Percentiles rank a stretch among this genome's conserved stretches.
Conservation (phyloP, 2,888 invertebrate genomes). For the Cephonodes hylas region DNA sequence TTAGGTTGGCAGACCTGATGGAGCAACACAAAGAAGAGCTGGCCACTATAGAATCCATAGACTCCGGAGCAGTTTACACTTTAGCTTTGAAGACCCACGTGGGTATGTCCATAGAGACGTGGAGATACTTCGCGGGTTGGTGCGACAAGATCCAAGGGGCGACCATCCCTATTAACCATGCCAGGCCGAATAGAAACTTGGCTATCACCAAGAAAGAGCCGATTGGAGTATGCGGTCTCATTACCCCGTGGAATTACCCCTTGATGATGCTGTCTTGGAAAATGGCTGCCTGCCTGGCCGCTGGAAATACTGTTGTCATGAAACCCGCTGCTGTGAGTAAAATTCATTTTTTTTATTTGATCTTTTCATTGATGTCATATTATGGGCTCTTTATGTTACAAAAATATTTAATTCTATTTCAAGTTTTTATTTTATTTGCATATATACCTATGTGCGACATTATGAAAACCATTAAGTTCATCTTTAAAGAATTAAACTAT, state of each 20-base stretch:
- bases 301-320: slow-evolving; percentile 97
- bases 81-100: slow-evolving; percentile 97
- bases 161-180: slow-evolving; percentile 95
- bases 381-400: too few species aligned
- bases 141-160: slow-evolving; percentile 95
- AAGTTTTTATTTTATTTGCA: too few species aligned
- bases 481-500: too few species aligned
- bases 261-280: slow-evolving; percentile 99
- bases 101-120: slow-evolving; percentile 98
- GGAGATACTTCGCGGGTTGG: slow-evolving; percentile 98
- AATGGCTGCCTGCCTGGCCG: slow-evolving; percentile 98
- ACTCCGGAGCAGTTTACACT: slow-evolving; percentile 98
- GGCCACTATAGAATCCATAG: slow-evolving; percentile 95
- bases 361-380: too few species aligned
- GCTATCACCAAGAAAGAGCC: slow-evolving; percentile 95
- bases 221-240: slow-evolving; percentile 94
- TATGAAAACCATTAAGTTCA: too few species aligned
- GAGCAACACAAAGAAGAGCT: slow-evolving; percentile 96
- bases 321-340: slow-evolving; percentile 92
- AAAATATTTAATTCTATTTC: too few species aligned
- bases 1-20: slow-evolving; percentile 95
- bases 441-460: too few species aligned
- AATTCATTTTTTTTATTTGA: too few species aligned
- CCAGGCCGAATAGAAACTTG: slow-evolving; percentile 93
- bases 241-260: slow-evolving; percentile 99